Base-by-base conservation (phyloP, 2,888 invertebrate genomes). In the Pharmacophagus antenor region DNA sequence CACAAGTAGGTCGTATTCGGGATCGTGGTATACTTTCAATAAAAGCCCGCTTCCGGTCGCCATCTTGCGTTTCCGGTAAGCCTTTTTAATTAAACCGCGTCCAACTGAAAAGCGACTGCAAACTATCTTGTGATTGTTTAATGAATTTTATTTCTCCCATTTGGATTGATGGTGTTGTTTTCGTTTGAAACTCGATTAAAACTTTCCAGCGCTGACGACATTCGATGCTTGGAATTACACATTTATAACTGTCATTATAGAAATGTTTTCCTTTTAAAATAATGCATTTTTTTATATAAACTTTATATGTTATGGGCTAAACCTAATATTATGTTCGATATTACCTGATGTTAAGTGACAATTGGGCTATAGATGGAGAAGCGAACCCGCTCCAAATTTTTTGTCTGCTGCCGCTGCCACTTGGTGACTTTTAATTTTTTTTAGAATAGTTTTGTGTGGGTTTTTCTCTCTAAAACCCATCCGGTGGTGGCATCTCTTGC, bases 41-140 rank as follows among this genome's bases (percentile, higher is more conserved):
- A 31, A 31, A 10, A 15, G 10, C 8, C 31, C 15, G 31, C 31
- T 0, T 15, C 12, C 31, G 31, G 42, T 6, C 42, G 42, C 42
- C n/a, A 18, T 17, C 42, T 17, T 17, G 42, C 4, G 5, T 42
- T 42, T 42, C 17, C 42, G 17, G 17, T 42, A 15, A 42, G 18
- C 17, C 17, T 42, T 42, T 42, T 42, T 42, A 42, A 42, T 42
- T 42, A 42, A 42, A 42, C 42, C 7, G 42, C 15, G 10, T 31
- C 31, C 31, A 12, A 31, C 15, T 31, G 31, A 31, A 31, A 31
- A 42, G 42, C 42, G 15, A 42, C 42, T 42, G 42, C 42, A n/a
- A n/a, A 42, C n/a, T 42, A 42, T 42, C 42, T 42, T 42, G 42
- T 17, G 17, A 42, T n/a, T 42, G 42, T 42, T 42, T 17, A 42